These are phyloP conservation scores for Gambusia affinis DNA, from an alignment of 2,113 vertebrate genomes.

Conservation along the genomic window DNA sequence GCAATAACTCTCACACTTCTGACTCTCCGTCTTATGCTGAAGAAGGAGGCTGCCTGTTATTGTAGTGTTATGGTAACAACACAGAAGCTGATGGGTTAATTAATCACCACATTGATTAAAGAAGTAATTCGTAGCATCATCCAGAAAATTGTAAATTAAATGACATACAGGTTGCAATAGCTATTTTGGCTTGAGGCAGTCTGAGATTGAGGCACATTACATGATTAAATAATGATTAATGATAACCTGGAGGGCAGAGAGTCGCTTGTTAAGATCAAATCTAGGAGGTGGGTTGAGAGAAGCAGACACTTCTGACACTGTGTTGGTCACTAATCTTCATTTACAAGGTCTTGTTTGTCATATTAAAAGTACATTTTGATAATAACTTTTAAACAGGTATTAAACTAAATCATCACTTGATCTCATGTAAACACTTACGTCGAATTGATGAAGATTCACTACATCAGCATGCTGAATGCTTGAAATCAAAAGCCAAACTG, in stretches of 20 bases:
- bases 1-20: neutral
- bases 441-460: neutral
- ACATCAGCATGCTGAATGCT: neutral
- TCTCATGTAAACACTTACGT: too few species aligned
- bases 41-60: neutral
- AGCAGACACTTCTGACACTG: too few species aligned
- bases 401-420: too few species aligned
- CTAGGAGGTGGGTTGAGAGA: neutral
- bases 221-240: neutral
- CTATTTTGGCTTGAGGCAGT: neutral
- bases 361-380: too few species aligned
- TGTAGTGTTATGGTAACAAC: neutral
- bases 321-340: too few species aligned
- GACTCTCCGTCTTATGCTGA: neutral
- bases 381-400: too few species aligned
- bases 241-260: constrained; percentile 31
- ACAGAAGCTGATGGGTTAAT: neutral
- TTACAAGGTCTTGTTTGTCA: too few species aligned
- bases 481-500: neutral
- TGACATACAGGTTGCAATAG: neutral
- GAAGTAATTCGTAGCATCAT: neutral
- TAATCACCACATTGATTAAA: neutral
- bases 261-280: constrained; percentile 14
- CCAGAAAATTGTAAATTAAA: neutral
- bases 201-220: neutral